Conservation (phyloP, 1,140 invertebrate genomes). For the Mamestra configurata region DNA sequence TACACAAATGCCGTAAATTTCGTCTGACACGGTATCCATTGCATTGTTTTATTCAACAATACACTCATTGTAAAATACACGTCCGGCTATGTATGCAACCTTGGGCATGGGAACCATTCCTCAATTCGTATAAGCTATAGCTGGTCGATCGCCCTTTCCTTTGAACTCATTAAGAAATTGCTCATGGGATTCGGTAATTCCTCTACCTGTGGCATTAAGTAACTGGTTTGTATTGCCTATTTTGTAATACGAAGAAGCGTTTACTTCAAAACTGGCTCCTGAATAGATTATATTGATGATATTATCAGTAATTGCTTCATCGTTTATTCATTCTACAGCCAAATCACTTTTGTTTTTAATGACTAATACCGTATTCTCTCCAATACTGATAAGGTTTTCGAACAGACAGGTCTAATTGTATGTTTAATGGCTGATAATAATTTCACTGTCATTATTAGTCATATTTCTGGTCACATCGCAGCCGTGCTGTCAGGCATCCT, state of each 20-base stretch:
- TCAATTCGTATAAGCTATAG: neutral
- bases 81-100: slow-evolving; percentile 50
- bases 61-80: slow-evolving; percentile 44
- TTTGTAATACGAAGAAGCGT: neutral
- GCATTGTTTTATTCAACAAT: slow-evolving; percentile 59
- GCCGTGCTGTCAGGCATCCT: neutral
- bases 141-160: slow-evolving; percentile 12
- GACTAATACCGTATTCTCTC: neutral
- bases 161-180: slow-evolving; percentile 24
- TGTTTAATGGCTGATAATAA: neutral
- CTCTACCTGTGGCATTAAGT: slow-evolving; percentile 8
- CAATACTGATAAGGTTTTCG: neutral
- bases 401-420: neutral
- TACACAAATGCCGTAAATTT: slow-evolving; percentile 28
- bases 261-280: neutral
- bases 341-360: slow-evolving; percentile 5
- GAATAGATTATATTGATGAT: neutral
- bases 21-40: slow-evolving; percentile 48
- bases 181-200: neutral
- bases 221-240: neutral
- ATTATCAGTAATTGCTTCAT: neutral
- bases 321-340: neutral
- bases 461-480: neutral
- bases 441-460: slow-evolving; percentile 8
- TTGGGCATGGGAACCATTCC: slow-evolving; percentile 34